phyloP scores from a whole-genome alignment of 2,888 invertebrate species.

The Lottia gigantea region DNA sequence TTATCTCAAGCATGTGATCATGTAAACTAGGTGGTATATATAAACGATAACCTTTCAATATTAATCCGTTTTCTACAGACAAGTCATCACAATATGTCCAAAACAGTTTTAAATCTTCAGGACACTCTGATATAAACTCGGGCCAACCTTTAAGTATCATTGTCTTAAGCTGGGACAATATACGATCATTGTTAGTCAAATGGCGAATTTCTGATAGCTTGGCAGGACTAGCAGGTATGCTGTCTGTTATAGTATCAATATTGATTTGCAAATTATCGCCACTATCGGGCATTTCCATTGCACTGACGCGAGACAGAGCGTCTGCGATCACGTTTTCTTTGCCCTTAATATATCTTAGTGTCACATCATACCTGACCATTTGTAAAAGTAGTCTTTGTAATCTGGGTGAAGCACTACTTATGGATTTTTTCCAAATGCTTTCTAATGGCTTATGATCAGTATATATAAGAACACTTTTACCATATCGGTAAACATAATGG shows the following conservation, averaged over 20 bases:
- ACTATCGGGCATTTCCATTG: background rate
- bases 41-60: background rate
- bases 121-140: no score
- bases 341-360: conserved; percentile 17
- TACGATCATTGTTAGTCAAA: no score
- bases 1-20: background rate
- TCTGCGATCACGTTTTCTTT: conserved; percentile 26
- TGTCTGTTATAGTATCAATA: no score
- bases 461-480: conserved; percentile 28
- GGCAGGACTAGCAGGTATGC: no score
- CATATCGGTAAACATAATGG: conserved; percentile 29
- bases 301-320: conserved; percentile 9
- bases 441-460: conserved; percentile 35
- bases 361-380: conserved; percentile 27
- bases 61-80: background rate
- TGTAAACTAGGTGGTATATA: background rate
- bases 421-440: conserved; percentile 24
- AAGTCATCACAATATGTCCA: background rate
- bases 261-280: no score
- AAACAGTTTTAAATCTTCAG: no score
- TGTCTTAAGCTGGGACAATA: no score
- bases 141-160: no score
- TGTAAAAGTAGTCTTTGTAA: conserved; percentile 29
- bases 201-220: no score
- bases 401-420: conserved; percentile 21